Base-by-base conservation (phyloP, 2,113 vertebrate species). In the Tupaia chinensis region DNA sequence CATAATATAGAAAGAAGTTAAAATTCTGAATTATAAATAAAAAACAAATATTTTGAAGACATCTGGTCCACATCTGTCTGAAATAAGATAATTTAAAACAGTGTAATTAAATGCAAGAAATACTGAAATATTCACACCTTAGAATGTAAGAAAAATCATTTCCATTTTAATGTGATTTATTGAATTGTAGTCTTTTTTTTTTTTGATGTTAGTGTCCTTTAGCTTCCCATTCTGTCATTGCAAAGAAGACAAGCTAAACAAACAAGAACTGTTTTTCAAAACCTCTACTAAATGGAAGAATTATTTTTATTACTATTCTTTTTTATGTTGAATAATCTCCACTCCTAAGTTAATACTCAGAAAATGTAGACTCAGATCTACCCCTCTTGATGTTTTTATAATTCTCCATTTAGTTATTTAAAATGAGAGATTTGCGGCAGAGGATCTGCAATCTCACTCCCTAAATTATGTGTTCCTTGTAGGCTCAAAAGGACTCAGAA, bases 31-130 rank as follows among this genome's bases (percentile, higher is more conserved):
- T 98, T 97, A 98, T 97, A 98, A 98, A 98, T 98, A 94, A 98
- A 98, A 72, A 97, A 53, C 92, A 98, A 98, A 97, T 98, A 98
- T 97, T 98, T 98, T 97, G 95, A 98, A 97, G 98, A 97, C 98
- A 98, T 98, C 93, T 98, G 98, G 98, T 93, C 93, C 97, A 98
- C 98, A 98, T 98, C 98, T 99, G 98, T 98, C 97, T 98, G 96
- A 98, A 98, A 94, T 98, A 96, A 97, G 95, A 11, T 98, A 96
- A 98, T 98, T 98, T 98, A 97, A 98, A 98, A 97, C 96, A 98
- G 93, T 97, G 65, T 97, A 98, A 98, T 98, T 98, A 98, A 97
- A 97, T 97, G 81, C 91, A 97, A 98, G 91, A 96, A 97, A 90
- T 22, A 95, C 96, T 97, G 94, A 87, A 96, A 97, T 97, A 96